A percentile compares a stretch with the other conserved stretches of the same genome.
Evolutionary conservation across 2,888 invertebrate species (phyloP).

Genomic region (Drosophila mimetica): DNA sequence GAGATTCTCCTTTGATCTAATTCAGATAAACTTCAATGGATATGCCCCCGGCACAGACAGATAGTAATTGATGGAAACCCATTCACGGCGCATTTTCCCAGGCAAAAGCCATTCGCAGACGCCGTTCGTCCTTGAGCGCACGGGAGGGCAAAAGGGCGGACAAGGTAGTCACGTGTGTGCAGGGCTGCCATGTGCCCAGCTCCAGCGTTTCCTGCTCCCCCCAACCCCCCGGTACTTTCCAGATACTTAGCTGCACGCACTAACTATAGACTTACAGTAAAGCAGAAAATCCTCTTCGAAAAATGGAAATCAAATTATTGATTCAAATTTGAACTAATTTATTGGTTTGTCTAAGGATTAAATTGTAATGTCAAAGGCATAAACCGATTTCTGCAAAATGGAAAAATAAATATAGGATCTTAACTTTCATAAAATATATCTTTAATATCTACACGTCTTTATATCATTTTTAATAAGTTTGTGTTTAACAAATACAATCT

Average conservation of each 20-base stretch:
- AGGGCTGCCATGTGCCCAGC: conserved; percentile 3
- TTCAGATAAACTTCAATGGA: neutral
- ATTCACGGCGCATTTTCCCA: conserved; percentile 2
- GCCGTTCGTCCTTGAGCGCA: conserved; percentile 8
- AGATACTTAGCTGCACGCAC: conserved; percentile 43
- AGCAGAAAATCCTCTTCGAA: neutral
- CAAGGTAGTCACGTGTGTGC: conserved; percentile 31
- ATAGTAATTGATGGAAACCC: conserved; percentile 5
- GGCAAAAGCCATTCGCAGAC: conserved; percentile 5
- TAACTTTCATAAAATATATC: too few relatives aligned
- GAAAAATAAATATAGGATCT: too few relatives aligned
- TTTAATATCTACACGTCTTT: too few relatives aligned
- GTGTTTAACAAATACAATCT: too few relatives aligned
- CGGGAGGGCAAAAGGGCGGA: conserved; percentile 3
- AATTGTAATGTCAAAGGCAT: too few relatives aligned
- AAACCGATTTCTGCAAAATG: too few relatives aligned
- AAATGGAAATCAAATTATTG: neutral
- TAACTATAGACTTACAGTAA: neutral
- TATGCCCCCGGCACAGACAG: conserved; percentile 1
- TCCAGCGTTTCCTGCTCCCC: conserved; percentile 6
- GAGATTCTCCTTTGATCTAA: conserved; percentile 18
- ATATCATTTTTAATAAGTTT: too few relatives aligned
- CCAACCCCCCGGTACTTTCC: conserved; percentile 40
- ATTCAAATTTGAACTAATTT: too few relatives aligned
- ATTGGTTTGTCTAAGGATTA: too few relatives aligned